phyloP scores from a whole-genome alignment of 2,888 invertebrate species.

The Diloba caeruleocephala region DNA sequence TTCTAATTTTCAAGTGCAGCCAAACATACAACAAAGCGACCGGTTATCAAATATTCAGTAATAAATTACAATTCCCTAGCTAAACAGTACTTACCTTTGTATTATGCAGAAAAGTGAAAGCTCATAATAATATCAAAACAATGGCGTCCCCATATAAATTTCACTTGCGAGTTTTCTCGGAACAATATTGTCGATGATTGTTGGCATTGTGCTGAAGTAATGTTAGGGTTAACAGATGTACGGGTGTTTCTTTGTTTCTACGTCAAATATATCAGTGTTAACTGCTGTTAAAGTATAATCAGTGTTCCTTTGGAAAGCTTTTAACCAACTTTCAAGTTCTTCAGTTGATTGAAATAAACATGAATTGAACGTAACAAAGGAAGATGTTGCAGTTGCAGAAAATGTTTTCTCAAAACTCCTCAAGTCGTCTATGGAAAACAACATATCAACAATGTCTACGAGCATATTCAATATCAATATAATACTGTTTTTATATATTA shows the following conservation, averaged over 20 bases:
- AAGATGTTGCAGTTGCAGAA: too few relatives aligned
- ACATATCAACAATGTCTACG: too few relatives aligned
- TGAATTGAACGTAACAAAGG: too few relatives aligned
- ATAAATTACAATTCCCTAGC: slow-evolving; percentile 53
- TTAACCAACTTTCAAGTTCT: slow-evolving; percentile 5
- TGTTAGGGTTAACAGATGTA: slow-evolving; percentile 48
- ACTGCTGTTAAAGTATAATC: not conserved
- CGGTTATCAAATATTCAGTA: slow-evolving; percentile 52
- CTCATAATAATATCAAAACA: slow-evolving; percentile 62
- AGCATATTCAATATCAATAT: not conserved
- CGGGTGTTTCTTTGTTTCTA: slow-evolving; percentile 39
- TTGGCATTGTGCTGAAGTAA: slow-evolving; percentile 49
- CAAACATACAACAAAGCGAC: slow-evolving; percentile 22
- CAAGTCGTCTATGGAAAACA: not conserved
- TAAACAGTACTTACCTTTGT: slow-evolving; percentile 42
- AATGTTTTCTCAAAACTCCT: not conserved
- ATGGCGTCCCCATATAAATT: slow-evolving; percentile 59
- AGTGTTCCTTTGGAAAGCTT: slow-evolving; percentile 5
- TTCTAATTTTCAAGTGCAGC: slow-evolving; percentile 21
- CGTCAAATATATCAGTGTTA: slow-evolving; percentile 26
- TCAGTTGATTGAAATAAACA: not conserved
- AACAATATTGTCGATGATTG: slow-evolving; percentile 53
- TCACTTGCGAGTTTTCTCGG: slow-evolving; percentile 56
- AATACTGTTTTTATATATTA: not conserved
- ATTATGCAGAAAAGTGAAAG: slow-evolving; percentile 62